phyloP scores from a whole-genome alignment of 2,113 vertebrate genomes.

The Hydropotes inermis region DNA sequence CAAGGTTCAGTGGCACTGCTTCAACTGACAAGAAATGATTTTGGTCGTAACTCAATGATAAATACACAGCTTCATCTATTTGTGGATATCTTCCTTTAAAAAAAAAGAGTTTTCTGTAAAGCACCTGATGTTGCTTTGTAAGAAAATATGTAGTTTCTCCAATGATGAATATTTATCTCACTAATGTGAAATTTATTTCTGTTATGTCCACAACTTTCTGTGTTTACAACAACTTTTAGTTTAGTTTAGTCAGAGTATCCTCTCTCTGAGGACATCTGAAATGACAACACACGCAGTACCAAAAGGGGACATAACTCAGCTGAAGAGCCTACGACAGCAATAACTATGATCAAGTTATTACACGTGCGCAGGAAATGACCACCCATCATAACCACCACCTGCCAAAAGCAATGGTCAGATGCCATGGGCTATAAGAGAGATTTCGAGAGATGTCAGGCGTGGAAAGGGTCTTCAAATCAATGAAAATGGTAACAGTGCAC shows the following conservation, averaged over 20 bases:
- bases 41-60: not conserved
- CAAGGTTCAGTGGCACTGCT: not conserved
- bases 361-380: not conserved
- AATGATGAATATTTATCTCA: not conserved
- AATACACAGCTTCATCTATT: not conserved
- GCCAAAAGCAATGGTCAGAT: not conserved
- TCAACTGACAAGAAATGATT: not conserved
- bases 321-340: not conserved
- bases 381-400: not conserved
- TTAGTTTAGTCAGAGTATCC: not conserved
- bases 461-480: not conserved
- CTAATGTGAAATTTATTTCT: not conserved
- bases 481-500: not conserved
- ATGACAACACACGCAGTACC: not conserved
- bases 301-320: not conserved
- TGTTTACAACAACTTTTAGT: not conserved
- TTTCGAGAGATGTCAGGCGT: not conserved
- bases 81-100: not conserved
- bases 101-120: not conserved
- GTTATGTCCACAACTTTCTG: not conserved
- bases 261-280: not conserved
- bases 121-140: not conserved
- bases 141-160: not conserved
- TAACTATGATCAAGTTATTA: not conserved
- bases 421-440: not conserved